A percentile compares a stretch with the other conserved stretches of the same genome.
These are phyloP conservation scores for Fragum whitleyi DNA, from an alignment of 2,888 invertebrate species.

Conservation along the genomic window DNA sequence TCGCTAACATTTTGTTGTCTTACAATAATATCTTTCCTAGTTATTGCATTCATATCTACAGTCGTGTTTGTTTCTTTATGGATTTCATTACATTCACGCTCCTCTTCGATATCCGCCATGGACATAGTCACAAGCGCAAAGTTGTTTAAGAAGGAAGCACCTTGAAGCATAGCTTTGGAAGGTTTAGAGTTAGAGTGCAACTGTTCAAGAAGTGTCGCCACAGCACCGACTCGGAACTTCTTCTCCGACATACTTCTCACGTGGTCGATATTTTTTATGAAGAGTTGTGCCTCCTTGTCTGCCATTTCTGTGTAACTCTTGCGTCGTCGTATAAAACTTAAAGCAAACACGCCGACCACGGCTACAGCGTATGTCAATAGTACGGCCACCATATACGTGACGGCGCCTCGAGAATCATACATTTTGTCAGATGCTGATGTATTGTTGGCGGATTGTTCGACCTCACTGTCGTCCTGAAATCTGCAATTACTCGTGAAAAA, in stretches of 20 bases:
- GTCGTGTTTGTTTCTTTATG: background rate
- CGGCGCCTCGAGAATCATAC: conserved; percentile 72
- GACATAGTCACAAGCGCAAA: conserved; percentile 50
- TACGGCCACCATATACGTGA: conserved; percentile 74
- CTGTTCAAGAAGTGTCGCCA: conserved; percentile 39
- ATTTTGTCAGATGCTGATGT: background rate
- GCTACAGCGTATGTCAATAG: conserved; percentile 75
- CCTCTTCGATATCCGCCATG: conserved; percentile 38
- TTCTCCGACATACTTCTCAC: conserved; percentile 61
- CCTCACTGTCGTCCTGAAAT: background rate
- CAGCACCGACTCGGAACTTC: conserved; percentile 54
- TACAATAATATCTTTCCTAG: background rate
- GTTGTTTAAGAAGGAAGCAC: conserved; percentile 24
- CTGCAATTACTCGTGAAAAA: conserved; percentile 12
- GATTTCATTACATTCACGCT: background rate
- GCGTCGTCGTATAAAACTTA: conserved; percentile 69
- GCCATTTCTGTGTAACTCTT: conserved; percentile 53
- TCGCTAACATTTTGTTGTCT: background rate
- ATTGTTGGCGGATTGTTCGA: background rate
- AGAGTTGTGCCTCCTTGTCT: conserved; percentile 68
- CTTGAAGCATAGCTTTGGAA: background rate
- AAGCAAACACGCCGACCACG: conserved; percentile 72
- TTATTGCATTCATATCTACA: too few relatives aligned
- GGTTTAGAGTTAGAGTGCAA: conserved; percentile 33
- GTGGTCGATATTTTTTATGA: conserved; percentile 68